Evolutionary conservation across 2,888 invertebrate genomes (phyloP), one percentile per base, ranked within the genome.

Genomic region (Sussaba pulchella): DNA sequence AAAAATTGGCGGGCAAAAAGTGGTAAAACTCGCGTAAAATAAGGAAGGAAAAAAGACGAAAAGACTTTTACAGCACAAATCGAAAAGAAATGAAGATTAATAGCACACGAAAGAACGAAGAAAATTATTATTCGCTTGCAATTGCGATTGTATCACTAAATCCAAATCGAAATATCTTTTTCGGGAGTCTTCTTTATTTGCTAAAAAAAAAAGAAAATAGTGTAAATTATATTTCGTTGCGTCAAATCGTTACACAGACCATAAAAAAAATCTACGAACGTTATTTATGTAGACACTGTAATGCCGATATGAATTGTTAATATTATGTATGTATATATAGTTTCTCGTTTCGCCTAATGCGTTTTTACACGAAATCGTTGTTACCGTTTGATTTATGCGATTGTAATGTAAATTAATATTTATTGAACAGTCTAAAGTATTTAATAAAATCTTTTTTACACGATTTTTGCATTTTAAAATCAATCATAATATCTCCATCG

Each of bases 1-100:
- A 94, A 87, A 95, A 94, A 89, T 87, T 95, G 50, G 81, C 85
- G 4, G 84, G 94, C 93, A 82, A 81, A 69, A 81, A 71, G 50
- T 63, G 82, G 82, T 86, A 85, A 19, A 36, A 52, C 21, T 52
- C 85, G 4, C 84, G 94, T 93, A 82, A 80, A 69, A 81, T 66
- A 57, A 54, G 81, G 82, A 85, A 85, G 24, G 24, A 52, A 14
- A 17, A 1, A 59, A 17, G 21, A 24, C 2, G 24, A 72, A 14
- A 66, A 74, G 9, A 26, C 26, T 50, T 45, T 21, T 4, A 26
- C 9, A 59, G 69, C 52, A 73, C 71, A 61, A 73, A 67, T 17
- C n/a, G 6, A 41, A 24, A 61, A 1, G 36, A 70, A 74, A 43
- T 19, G 14, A 57, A 43, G 39, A 36, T 6, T 14, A 73, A 26